Percentiles rank a stretch among this genome's conserved stretches.
Evolutionary conservation across 1,140 invertebrate genomes (phyloP).

Genomic region (Pseudomyrmex flavicornis): DNA sequence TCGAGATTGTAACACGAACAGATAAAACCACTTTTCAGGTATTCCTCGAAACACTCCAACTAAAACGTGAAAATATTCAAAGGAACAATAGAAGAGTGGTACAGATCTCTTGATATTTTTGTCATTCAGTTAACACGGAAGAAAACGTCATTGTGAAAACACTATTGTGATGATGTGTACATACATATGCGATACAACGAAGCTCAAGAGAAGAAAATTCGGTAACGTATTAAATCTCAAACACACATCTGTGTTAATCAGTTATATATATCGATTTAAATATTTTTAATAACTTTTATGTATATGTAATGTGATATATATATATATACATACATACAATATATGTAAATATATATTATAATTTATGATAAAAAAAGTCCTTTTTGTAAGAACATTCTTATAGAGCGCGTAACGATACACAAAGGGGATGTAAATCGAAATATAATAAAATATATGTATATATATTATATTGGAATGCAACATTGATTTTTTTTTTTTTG

Average conservation of each 20-base stretch:
- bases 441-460: constrained; percentile 78
- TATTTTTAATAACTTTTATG: constrained; percentile 69
- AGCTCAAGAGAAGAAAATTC: constrained; percentile 36
- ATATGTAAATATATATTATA: constrained; percentile 46
- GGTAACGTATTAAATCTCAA: constrained; percentile 33
- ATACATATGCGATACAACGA: constrained; percentile 40
- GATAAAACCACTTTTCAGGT: background rate
- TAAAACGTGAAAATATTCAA: constrained; percentile 18
- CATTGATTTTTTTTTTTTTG: constrained; percentile 73
- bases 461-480: constrained; percentile 80
- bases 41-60: background rate
- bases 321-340: constrained; percentile 61
- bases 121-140: background rate
- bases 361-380: constrained; percentile 35
- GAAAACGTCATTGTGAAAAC: background rate
- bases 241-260: constrained; percentile 7
- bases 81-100: background rate
- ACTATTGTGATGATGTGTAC: constrained; percentile 6
- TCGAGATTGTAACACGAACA: background rate
- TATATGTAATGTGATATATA: constrained; percentile 51
- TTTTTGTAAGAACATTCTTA: constrained; percentile 57
- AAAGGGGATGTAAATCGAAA: constrained; percentile 60
- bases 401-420: constrained; percentile 56
- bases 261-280: constrained; percentile 46
- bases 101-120: background rate